Evolutionary conservation across 2,113 vertebrate genomes (phyloP).

Genomic region (Pituophis catenifer): DNA sequence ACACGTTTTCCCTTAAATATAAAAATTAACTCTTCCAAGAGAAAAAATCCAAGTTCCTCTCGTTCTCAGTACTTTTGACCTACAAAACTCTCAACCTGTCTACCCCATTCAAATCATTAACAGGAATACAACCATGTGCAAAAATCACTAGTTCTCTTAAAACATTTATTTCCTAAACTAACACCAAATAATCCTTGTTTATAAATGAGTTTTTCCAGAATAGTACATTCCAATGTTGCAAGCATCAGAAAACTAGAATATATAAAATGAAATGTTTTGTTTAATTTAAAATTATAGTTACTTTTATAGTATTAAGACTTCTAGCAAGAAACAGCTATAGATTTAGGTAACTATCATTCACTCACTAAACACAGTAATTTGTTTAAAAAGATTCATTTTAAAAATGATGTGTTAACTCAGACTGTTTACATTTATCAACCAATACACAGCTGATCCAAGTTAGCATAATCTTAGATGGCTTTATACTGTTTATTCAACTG

Average conservation of each 20-base stretch:
- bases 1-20: slow-evolving; percentile 50
- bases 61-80: slow-evolving; percentile 6
- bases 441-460: not conserved
- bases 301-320: not conserved
- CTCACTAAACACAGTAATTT: accelerated
- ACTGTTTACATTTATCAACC: not conserved
- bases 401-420: not conserved
- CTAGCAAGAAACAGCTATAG: not conserved
- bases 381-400: not conserved
- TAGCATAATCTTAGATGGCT: not conserved
- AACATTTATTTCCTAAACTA: slow-evolving; percentile 45
- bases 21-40: slow-evolving; percentile 33
- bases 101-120: slow-evolving; percentile 38
- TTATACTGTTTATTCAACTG: not conserved
- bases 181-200: slow-evolving; percentile 27
- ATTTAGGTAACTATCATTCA: accelerated
- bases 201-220: slow-evolving; percentile 25
- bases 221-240: not conserved
- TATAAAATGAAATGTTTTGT: not conserved
- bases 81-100: slow-evolving; percentile 5
- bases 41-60: slow-evolving; percentile 11
- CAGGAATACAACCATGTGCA: slow-evolving; percentile 45
- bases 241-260: not conserved
- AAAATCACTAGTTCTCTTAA: slow-evolving; percentile 16
- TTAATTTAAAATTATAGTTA: not conserved